A percentile compares a stretch with the other conserved stretches of the same genome.
These are phyloP conservation scores for Echeneis naucrates DNA, from an alignment of 2,797 vertebrate genomes.

Conservation along the genomic window DNA sequence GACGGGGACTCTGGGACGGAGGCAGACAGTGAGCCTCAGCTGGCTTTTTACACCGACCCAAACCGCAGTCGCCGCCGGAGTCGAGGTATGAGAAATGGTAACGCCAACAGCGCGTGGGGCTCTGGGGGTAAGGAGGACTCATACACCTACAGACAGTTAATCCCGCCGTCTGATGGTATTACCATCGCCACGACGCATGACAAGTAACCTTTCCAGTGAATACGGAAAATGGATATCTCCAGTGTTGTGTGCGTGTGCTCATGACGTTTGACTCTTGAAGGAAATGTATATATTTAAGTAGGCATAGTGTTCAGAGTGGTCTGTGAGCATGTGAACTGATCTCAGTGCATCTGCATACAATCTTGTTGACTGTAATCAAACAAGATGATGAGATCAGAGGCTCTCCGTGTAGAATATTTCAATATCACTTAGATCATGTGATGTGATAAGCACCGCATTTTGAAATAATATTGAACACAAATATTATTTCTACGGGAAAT, in stretches of 20 bases:
- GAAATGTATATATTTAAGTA: conserved; percentile 31
- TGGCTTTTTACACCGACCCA: conserved; percentile 98
- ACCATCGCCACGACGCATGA: conserved; percentile 72
- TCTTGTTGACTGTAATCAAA: conserved; percentile 63
- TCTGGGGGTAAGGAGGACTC: conserved; percentile 88
- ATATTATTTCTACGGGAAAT: conserved; percentile 72
- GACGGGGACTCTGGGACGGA: conserved; percentile 97
- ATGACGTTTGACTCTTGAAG: conserved; percentile 30
- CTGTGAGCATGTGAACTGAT: conserved; percentile 71
- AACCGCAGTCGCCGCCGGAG: conserved; percentile 95
- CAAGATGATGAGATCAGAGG: conserved; percentile 64
- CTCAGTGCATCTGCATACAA: conserved; percentile 58
- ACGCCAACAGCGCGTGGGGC: conserved; percentile 88
- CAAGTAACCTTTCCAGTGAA: conserved; percentile 59
- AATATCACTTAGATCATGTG: conserved; percentile 29
- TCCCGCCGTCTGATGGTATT: conserved; percentile 60
- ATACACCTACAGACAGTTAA: conserved; percentile 68
- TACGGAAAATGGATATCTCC: conserved; percentile 46
- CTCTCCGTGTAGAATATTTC: neutral
- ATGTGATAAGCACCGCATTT: conserved; percentile 16
- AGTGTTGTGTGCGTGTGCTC: conserved; percentile 60
- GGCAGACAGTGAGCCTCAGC: conserved; percentile 97
- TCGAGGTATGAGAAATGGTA: conserved; percentile 92
- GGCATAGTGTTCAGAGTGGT: conserved; percentile 33
- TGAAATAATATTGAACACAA: conserved; percentile 71